Conservation (phyloP, 2,797 vertebrate species). For the Gymnoscopelus braueri region DNA sequence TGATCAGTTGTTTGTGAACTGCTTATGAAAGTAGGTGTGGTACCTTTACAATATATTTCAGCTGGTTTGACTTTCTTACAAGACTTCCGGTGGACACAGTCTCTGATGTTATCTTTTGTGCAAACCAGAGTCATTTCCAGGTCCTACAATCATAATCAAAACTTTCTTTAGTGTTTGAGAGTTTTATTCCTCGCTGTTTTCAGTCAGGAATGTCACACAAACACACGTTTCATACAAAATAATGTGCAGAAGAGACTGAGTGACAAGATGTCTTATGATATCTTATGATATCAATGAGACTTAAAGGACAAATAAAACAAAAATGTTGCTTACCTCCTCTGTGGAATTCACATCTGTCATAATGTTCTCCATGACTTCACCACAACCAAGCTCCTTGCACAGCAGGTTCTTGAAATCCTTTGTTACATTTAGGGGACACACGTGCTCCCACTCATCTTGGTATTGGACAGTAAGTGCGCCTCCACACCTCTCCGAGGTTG, state of each 20-base stretch:
- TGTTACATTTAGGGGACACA: accelerated
- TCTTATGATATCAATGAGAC: too few relatives aligned
- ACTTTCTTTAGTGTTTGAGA: not conserved
- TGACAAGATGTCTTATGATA: too few relatives aligned
- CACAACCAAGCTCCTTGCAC: accelerated
- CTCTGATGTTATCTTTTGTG: accelerated
- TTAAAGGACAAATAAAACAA: too few relatives aligned
- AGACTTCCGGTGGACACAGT: accelerated
- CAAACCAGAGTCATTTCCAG: not conserved
- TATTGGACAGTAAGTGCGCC: conserved; percentile 38
- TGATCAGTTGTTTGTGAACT: not conserved
- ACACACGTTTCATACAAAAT: too few relatives aligned
- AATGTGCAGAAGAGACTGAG: too few relatives aligned
- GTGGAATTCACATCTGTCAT: too few relatives aligned
- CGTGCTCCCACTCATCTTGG: accelerated
- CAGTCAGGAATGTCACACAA: too few relatives aligned
- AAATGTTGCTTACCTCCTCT: too few relatives aligned
- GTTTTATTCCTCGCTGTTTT: not conserved
- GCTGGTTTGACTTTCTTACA: accelerated
- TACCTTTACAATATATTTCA: conserved; percentile 41
- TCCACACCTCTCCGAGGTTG: not conserved
- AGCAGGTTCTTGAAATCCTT: accelerated
- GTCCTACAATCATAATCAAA: not conserved
- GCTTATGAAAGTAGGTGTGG: not conserved
- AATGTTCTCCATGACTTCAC: accelerated